These are phyloP conservation scores for Passerculus sandwichensis DNA, from an alignment of 2,797 vertebrate genomes.

Conservation along the genomic window DNA sequence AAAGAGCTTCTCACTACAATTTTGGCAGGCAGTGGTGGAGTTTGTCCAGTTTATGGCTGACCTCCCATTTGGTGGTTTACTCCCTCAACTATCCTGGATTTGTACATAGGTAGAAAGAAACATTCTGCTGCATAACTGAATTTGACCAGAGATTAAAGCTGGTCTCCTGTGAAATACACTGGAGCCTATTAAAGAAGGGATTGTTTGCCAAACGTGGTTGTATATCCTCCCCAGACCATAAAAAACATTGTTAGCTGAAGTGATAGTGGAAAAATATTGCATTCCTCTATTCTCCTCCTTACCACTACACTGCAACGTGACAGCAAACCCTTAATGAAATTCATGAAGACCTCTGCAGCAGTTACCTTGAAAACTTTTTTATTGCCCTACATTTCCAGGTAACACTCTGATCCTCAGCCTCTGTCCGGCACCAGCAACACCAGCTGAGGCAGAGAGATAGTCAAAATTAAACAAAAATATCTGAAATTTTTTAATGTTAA, in stretches of 20 bases:
- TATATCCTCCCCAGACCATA: conserved; percentile 42
- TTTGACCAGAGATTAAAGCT: conserved; percentile 46
- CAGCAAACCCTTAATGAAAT: conserved; percentile 53
- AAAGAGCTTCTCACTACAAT: background rate
- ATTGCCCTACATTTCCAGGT: conserved; percentile 41
- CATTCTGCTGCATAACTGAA: background rate
- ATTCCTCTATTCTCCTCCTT: conserved; percentile 23
- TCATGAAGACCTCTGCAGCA: conserved; percentile 6
- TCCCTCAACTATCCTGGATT: background rate
- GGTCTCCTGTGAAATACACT: conserved; percentile 22
- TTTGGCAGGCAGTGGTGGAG: background rate
- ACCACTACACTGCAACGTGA: background rate
- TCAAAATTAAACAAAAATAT: background rate
- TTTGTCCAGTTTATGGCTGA: background rate
- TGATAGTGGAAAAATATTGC: conserved; percentile 46
- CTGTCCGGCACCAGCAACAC: background rate
- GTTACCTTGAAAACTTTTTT: conserved; percentile 56
- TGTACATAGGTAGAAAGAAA: background rate
- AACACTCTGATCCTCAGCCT: background rate
- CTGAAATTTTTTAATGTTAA: background rate
- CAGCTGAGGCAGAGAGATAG: background rate
- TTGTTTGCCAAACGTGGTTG: conserved; percentile 26
- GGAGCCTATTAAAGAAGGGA: conserved; percentile 35
- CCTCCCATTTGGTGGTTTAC: background rate
- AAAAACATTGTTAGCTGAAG: conserved; percentile 60